Evolutionary conservation across 92 coral and sea anemone species (phyloP).

Genomic region (Pocillopora meandrina): DNA sequence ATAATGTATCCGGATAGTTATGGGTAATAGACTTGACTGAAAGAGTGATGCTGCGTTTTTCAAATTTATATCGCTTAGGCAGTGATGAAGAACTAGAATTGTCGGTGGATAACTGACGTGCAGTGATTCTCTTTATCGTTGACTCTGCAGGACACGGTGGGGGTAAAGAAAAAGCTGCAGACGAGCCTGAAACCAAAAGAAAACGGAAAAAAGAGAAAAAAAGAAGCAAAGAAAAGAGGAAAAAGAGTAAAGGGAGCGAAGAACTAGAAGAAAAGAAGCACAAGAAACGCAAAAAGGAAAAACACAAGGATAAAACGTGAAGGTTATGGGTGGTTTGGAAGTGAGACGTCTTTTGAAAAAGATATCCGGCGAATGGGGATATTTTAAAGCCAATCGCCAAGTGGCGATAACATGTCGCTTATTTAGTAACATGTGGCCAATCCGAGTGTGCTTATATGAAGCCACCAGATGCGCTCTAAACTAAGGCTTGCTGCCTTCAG

Average conservation of each 20-base stretch:
- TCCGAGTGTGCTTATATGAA: too few species aligned
- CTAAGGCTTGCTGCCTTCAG: too few species aligned
- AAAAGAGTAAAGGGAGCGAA: background rate
- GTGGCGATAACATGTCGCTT: too few species aligned
- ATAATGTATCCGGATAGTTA: too few species aligned
- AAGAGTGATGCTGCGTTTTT: too few species aligned
- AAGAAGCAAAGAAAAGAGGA: conserved; percentile 22
- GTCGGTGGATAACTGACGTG: background rate
- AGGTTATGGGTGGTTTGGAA: background rate
- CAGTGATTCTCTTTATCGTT: background rate
- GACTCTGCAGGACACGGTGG: background rate
- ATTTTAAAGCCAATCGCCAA: too few species aligned
- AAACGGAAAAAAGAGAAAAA: conserved; percentile 31
- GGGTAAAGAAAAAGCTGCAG: conserved; percentile 10
- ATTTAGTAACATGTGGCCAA: too few species aligned
- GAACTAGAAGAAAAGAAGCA: conserved; percentile 36
- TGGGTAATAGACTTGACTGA: too few species aligned
- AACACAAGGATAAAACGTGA: conserved; percentile 20
- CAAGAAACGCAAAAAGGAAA: conserved; percentile 29
- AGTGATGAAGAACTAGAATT: background rate
- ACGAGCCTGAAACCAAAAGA: background rate
- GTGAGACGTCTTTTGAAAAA: too few species aligned
- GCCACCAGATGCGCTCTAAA: too few species aligned
- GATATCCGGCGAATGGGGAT: too few species aligned
- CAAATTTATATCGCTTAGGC: background rate